A percentile compares a stretch with the other conserved stretches of the same genome.
Conservation (phyloP, 2,113 vertebrate genomes). For the Odontophorus gujanensis region DNA sequence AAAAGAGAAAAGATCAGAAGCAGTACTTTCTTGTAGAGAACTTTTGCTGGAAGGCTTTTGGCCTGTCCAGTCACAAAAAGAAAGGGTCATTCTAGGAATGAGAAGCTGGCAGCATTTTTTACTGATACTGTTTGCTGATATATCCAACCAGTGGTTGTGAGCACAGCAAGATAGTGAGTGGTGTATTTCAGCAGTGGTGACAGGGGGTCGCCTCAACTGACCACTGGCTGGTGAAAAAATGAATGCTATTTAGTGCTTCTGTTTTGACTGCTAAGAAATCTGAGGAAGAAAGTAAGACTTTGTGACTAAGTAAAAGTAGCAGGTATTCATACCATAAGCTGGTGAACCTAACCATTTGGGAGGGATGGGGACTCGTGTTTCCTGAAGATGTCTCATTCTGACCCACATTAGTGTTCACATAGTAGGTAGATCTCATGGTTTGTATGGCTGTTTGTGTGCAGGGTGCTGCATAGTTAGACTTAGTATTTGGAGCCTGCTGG, state of each 20-base stretch:
- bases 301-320: neutral
- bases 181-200: too few relatives aligned
- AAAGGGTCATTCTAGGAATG: neutral
- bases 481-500: fast-evolving
- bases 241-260: neutral
- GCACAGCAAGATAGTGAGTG: too few relatives aligned
- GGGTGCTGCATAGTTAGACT: neutral
- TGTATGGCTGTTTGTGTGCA: neutral
- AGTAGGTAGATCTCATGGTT: too few relatives aligned
- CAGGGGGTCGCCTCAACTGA: too few relatives aligned
- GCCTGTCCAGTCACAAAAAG: neutral
- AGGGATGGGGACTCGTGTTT: fast-evolving
- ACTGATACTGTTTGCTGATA: too few relatives aligned
- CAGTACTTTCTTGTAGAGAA: neutral
- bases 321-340: neutral
- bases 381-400: neutral
- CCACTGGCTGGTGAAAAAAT: too few relatives aligned
- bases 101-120: neutral
- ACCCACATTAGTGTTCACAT: neutral
- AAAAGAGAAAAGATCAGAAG: neutral
- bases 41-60: neutral
- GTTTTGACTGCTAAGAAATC: neutral
- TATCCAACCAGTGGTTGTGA: too few relatives aligned
- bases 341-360: neutral
- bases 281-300: neutral